Percentiles rank a stretch among this genome's conserved stretches.
phyloP scores from a whole-genome alignment of 37 sponge, comb jelly and placozoan species.

The Tethya wilhelma region DNA sequence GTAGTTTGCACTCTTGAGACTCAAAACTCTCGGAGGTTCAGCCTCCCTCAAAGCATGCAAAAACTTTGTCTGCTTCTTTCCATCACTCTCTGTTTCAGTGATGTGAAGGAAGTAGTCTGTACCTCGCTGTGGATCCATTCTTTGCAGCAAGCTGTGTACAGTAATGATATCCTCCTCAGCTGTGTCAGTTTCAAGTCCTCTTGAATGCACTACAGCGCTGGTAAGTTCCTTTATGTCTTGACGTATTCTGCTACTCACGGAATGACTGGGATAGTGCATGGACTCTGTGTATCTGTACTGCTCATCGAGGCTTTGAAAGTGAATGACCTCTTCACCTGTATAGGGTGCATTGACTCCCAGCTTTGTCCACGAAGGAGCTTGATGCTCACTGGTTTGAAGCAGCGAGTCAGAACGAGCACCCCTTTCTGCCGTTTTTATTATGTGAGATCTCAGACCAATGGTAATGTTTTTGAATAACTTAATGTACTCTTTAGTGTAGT shows the following conservation, averaged over 20 bases:
- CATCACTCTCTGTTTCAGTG: background rate
- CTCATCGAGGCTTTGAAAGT: conserved; percentile 29
- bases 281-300: conserved; percentile 44
- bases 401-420: conserved; percentile 18
- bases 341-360: conserved; percentile 38
- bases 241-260: background rate
- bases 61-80: background rate
- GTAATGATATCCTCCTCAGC: too few species aligned
- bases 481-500: conserved; percentile 1
- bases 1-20: conserved; percentile 12
- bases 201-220: background rate
- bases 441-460: background rate
- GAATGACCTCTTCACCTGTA: background rate
- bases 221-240: conserved; percentile 10
- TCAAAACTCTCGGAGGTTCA: conserved; percentile 29
- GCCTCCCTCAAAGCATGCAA: conserved; percentile 22
- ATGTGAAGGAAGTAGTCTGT: conserved; percentile 42
- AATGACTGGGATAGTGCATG: conserved; percentile 24
- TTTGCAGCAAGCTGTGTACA: conserved; percentile 24
- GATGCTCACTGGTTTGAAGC: conserved; percentile 12
- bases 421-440: conserved; percentile 18
- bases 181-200: background rate
- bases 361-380: conserved; percentile 42
- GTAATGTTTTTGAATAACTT: background rate
- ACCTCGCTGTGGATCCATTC: conserved; percentile 52